Evolutionary conservation across 2,797 vertebrate species (phyloP).

Genomic region (Amblyraja radiata): DNA sequence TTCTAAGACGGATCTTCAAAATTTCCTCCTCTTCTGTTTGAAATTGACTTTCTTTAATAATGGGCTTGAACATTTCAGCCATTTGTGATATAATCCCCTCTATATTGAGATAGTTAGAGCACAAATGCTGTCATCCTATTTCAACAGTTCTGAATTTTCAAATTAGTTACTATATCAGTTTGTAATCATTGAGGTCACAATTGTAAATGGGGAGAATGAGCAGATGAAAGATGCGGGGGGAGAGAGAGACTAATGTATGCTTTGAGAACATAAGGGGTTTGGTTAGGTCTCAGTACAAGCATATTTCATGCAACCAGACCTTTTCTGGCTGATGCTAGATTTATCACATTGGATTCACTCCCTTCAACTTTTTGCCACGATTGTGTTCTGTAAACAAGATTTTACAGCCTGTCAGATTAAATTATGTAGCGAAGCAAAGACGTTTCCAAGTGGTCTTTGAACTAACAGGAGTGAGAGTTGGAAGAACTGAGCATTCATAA

Average conservation of each 20-base stretch:
- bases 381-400: neutral
- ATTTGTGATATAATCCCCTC: neutral
- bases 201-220: neutral
- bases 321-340: neutral
- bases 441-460: neutral
- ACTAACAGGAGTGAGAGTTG: neutral
- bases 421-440: neutral
- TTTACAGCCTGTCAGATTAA: neutral
- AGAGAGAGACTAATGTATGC: neutral
- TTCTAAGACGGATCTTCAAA: neutral
- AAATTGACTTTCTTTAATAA: neutral
- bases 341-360: neutral
- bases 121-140: neutral
- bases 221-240: neutral
- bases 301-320: neutral
- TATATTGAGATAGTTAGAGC: neutral
- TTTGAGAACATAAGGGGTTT: neutral
- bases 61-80: neutral
- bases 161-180: neutral
- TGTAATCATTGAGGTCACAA: neutral
- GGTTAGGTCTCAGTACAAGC: neutral
- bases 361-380: neutral
- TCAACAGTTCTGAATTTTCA: neutral
- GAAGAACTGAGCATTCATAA: neutral
- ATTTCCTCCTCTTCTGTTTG: neutral